These are phyloP conservation scores for Drosophila guanche DNA, from an alignment of 1,140 invertebrate genomes.

Conservation along the genomic window DNA sequence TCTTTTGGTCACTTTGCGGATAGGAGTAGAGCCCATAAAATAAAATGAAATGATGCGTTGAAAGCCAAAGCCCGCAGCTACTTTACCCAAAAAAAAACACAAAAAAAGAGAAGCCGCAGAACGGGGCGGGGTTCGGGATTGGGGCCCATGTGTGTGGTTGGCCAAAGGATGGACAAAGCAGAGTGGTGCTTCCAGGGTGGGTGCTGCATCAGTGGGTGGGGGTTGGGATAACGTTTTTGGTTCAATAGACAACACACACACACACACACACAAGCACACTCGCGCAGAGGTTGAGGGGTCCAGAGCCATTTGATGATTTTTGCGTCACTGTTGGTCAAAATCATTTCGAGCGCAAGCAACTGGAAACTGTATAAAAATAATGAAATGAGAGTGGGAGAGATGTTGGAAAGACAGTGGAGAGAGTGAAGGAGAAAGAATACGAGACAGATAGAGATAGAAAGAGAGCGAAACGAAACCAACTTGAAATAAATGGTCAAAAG, in stretches of 20 bases:
- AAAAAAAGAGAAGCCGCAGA: slow-evolving; percentile 1
- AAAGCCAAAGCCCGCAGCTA: slow-evolving; percentile 64
- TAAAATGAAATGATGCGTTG: slow-evolving; percentile 81
- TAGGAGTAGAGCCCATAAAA: slow-evolving; percentile 62
- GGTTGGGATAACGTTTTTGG: slow-evolving; percentile 62
- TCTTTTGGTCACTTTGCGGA: slow-evolving; percentile 58
- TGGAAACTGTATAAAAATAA: slow-evolving; percentile 83
- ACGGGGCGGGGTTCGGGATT: slow-evolving; percentile 15
- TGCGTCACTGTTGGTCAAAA: slow-evolving; percentile 80
- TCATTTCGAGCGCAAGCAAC: slow-evolving; percentile 81
- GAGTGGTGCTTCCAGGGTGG: not conserved
- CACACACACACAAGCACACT: slow-evolving; percentile 28
- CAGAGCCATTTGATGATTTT: slow-evolving; percentile 75
- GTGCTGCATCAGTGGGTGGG: slow-evolving; percentile 1
- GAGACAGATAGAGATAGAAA: slow-evolving; percentile 3
- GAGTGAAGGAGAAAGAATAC: not conserved
- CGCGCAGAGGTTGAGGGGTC: slow-evolving; percentile 20
- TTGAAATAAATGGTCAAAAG: slow-evolving; percentile 84
- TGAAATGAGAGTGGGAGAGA: slow-evolving; percentile 41
- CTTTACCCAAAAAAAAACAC: slow-evolving; percentile 34
- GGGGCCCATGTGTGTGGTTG: slow-evolving; percentile 58
- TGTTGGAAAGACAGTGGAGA: not conserved
- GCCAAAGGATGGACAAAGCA: slow-evolving; percentile 25
- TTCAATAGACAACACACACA: slow-evolving; percentile 66
- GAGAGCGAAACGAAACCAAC: slow-evolving; percentile 59